Evolutionary conservation across 2,888 invertebrate genomes (phyloP), one percentile per base, ranked within the genome.

Genomic region (Pristionchus exspectatus): DNA sequence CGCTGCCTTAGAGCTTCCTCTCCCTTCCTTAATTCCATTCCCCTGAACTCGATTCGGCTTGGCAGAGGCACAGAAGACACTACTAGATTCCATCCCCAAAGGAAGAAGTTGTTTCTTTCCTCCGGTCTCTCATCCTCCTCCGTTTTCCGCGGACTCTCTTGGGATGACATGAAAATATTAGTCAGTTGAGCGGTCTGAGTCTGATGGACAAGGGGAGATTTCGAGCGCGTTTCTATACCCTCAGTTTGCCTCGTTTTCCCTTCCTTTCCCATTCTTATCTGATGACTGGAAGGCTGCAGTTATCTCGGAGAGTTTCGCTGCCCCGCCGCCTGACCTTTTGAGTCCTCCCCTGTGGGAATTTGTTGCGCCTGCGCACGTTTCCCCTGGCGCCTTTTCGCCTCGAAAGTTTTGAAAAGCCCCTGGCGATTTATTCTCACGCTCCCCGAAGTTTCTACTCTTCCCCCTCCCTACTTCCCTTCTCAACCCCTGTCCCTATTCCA

Each of bases 401-500:
- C 14, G 18, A 38, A 21, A 74, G 74, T 38, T 33, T 74, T 74
- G 5, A 74, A 63, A 74, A 24, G 44, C 50, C 54, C 18, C 50
- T 12, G 44, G 38, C 81, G 50, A 54, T 81, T 77, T 72, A 33
- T 77, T 81, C 50, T 81, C 81, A 81, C 81, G 54, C 81, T 81
- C 81, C 50, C 54, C 81, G 69, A 21, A 33, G 50, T 81, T 50
- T 12, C 54, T 12, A 14, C n/a, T 14, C 14, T 5, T 3, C 12
- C 30, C 30, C 21, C 10, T 44, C 21, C 12, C 5, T 44, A 54
- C 72, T 33, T 30, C 21, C 33, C 33, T 24, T n/a, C 50, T 81
- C 81, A 21, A 27, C 72, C 72, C 12, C 50, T 54, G 44, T 54
- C 50, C 33, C 3, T 21, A 27, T 44, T 33, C 54, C 21, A 16